Base-by-base conservation (phyloP, 2,888 invertebrate species). In the Alentia gelatinosa region DNA sequence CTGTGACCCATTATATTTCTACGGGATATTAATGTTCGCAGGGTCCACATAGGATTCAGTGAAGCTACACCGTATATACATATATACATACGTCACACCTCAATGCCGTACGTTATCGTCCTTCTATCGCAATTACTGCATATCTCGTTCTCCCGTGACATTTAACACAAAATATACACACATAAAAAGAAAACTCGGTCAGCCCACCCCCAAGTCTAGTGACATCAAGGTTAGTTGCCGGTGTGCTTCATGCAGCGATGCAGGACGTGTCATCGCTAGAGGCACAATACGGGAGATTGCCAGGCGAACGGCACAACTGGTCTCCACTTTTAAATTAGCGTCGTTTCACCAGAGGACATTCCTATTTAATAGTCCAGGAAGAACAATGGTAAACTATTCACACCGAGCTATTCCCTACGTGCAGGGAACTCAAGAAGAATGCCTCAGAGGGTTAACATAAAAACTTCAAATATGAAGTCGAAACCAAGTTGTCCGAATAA, bases 81-180 rank as follows among this genome's bases (percentile, higher is more conserved):
- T n/a, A n/a, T n/a, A n/a, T 56, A 56, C 23, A n/a, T 56, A n/a
- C 12, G 12, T 3, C 56, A 56, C 23, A n/a, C 56, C 56, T n/a
- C 5, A 12, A n/a, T n/a, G 56, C 19, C 56, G n/a, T n/a, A 12
- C 3, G 56, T 56, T 56, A 56, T 56, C 56, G 56, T 56, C 56
- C n/a, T 56, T 56, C 56, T 56, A 19, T 56, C 56, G 56, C 56
- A 56, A 56, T 56, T 56, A 56, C 56, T 56, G 56, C 56, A 56
- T n/a, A 56, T 56, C 56, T 56, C 56, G 56, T 56, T 56, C 56
- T 56, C 56, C 56, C 56, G 56, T 56, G 56, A 56, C 56, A 56
- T 56, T 56, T n/a, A 56, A 56, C 56, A 56, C 56, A 56, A 56
- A 42, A 56, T 56, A 56, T 56, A 56, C 56, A 56, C 56, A 56